Percentiles rank a stretch among this genome's conserved stretches.
These are phyloP conservation scores for Varanus salvator DNA, from an alignment of 2,113 vertebrate species.

Conservation along the genomic window DNA sequence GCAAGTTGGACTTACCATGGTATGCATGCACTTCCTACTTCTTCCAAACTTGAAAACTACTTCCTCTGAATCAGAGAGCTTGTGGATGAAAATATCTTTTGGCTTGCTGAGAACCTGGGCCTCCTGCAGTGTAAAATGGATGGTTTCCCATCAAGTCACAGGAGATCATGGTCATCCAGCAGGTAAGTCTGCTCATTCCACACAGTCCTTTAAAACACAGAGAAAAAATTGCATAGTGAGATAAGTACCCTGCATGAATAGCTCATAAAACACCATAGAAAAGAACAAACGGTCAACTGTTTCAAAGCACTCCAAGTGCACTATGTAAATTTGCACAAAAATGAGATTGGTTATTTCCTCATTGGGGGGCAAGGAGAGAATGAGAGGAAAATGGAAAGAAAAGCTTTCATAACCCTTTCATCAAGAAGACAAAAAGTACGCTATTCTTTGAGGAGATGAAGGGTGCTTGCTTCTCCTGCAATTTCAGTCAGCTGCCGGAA, in stretches of 20 bases:
- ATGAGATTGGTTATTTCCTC: slow-evolving; percentile 51
- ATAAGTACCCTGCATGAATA: slow-evolving; percentile 50
- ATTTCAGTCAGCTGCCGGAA: slow-evolving; percentile 56
- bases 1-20: no score
- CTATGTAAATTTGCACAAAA: slow-evolving; percentile 32
- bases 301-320: neutral
- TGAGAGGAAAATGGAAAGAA: slow-evolving; percentile 12
- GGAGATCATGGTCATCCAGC: neutral
- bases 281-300: slow-evolving; percentile 46
- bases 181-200: slow-evolving; percentile 41
- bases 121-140: neutral
- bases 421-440: slow-evolving; percentile 57
- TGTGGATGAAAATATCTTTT: neutral
- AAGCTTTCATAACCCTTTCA: slow-evolving; percentile 45
- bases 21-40: neutral
- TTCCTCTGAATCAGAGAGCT: neutral
- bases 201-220: slow-evolving; percentile 18
- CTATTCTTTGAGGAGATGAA: slow-evolving; percentile 35
- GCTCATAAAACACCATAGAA: slow-evolving; percentile 29
- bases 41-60: neutral
- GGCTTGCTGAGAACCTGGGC: neutral
- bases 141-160: neutral
- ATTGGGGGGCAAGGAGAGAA: neutral
- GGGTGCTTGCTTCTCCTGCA: slow-evolving; percentile 25
- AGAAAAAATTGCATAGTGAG: slow-evolving; percentile 41